Evolutionary conservation across 64 coral and sea anemone genomes (phyloP), one percentile per base, ranked within the genome.

Genomic region (Cladopsammia gracilis): DNA sequence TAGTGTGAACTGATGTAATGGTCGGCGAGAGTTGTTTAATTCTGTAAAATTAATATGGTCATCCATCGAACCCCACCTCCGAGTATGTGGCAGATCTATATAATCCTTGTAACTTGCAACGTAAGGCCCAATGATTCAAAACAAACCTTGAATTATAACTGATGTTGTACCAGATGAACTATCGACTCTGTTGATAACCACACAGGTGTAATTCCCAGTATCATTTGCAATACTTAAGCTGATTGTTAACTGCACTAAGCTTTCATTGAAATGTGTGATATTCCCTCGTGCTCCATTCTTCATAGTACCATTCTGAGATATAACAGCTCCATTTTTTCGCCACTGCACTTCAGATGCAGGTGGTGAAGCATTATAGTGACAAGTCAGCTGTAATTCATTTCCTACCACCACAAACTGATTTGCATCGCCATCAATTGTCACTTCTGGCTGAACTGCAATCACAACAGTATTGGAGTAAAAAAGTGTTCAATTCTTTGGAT

Each of bases 291-390:
- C 9, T 13, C 23, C 76, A 79, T 26, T 79, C 76, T 58, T n/a
- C 19, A 78, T 50, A 53, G 59, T 49, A 7, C 2, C 53, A 79
- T 79, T 79, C 13, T 10, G 25, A 12, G 76, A 53, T 58, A 79
- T 19, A 6, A 79, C 22, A 25, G 53, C 0, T 25, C 54, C 76
- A 34, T 79, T 25, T 59, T 79, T 79, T 10, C 14, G 19, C 76
- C 76, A 79, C 53, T 77, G 75, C 53, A 77, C 75, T 53, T 77
- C n/a, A 54, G 51, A 77, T 24, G 22, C 48, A 18, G 14, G 18
- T 23, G 74, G 48, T 77, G 74, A 77, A 59, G 76, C 52, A 6
- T 79, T 79, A 20, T 79, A 79, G 20, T 14, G 76, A 51, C 76
- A 79, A n/a, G 51, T 79, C 51, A 79, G 14, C 76, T 79, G 51